phyloP scores from a whole-genome alignment of 2,113 vertebrate genomes.

The Ancistrus triradiatus region DNA sequence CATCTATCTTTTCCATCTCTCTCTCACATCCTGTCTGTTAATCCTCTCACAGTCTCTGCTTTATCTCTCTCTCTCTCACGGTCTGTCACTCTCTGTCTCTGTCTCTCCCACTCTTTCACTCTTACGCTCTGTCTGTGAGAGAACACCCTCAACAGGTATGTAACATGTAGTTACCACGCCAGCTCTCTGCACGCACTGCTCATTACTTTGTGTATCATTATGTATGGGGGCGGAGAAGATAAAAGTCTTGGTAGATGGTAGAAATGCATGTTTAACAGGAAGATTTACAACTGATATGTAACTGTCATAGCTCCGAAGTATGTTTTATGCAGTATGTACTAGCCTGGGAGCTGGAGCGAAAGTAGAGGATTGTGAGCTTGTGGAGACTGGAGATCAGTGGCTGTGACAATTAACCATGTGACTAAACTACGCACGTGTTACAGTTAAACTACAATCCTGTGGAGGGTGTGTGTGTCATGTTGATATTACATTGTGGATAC shows the following conservation, averaged over 20 bases:
- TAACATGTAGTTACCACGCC: slow-evolving; percentile 57
- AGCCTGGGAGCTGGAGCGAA: slow-evolving; percentile 6
- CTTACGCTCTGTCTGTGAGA: slow-evolving; percentile 24
- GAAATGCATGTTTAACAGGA: slow-evolving; percentile 46
- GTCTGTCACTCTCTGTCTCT: not conserved
- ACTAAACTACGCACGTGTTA: slow-evolving; percentile 40
- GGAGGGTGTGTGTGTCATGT: too few relatives aligned
- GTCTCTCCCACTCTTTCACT: not conserved
- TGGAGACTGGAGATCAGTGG: too few relatives aligned
- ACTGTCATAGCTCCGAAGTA: slow-evolving; percentile 11
- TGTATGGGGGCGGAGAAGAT: slow-evolving; percentile 43
- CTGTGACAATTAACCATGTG: slow-evolving; percentile 45
- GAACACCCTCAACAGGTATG: slow-evolving; percentile 69
- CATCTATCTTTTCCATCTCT: too few relatives aligned
- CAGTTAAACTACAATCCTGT: too few relatives aligned
- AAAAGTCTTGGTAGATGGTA: slow-evolving; percentile 52
- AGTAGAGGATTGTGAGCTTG: too few relatives aligned
- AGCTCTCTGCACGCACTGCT: slow-evolving; percentile 58
- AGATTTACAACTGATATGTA: slow-evolving; percentile 49
- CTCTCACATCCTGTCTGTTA: too few relatives aligned
- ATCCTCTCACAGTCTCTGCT: too few relatives aligned
- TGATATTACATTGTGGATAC: too few relatives aligned
- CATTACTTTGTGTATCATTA: slow-evolving; percentile 55
- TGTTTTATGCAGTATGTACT: slow-evolving; percentile 23
- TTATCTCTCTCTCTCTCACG: not conserved